Percentiles rank a stretch among this genome's conserved stretches.
These are phyloP conservation scores for Sturmia bella DNA, from an alignment of 2,888 invertebrate genomes.

Conservation along the genomic window DNA sequence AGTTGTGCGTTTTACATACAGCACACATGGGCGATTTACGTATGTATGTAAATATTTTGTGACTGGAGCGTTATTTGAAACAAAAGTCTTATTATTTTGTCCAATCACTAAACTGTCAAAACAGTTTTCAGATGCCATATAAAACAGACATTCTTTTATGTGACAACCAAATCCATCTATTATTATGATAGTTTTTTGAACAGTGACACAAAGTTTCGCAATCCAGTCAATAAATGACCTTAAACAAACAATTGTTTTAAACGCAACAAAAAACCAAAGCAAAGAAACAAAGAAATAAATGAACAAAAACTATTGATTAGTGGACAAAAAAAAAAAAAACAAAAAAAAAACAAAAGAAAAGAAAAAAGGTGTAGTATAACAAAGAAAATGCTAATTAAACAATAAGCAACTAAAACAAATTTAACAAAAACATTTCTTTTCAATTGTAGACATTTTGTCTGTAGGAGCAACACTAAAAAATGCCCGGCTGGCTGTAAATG, in stretches of 20 bases:
- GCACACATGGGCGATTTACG: too few relatives aligned
- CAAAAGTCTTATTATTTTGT: too few relatives aligned
- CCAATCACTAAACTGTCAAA: too few relatives aligned
- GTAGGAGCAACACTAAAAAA: neutral
- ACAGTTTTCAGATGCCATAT: too few relatives aligned
- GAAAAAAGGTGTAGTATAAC: neutral
- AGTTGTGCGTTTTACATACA: too few relatives aligned
- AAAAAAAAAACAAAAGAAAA: neutral
- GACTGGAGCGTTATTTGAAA: too few relatives aligned
- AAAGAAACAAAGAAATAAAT: neutral
- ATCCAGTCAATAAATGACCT: conserved; percentile 42
- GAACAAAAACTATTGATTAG: conserved; percentile 1
- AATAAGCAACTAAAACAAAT: neutral
- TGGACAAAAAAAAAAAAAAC: neutral
- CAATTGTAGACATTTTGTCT: neutral
- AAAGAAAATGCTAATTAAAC: neutral
- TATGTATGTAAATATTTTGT: too few relatives aligned
- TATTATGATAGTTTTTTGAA: conserved; percentile 8
- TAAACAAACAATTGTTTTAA: conserved; percentile 28
- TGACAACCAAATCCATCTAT: conserved; percentile 10
- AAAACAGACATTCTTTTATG: neutral
- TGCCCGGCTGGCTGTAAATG: neutral
- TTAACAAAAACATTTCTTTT: conserved; percentile 1
- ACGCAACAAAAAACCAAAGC: neutral
- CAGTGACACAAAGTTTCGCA: conserved; percentile 23